Base-by-base conservation (phyloP, 2,113 vertebrate species). In the Seriola quinqueradiata region DNA sequence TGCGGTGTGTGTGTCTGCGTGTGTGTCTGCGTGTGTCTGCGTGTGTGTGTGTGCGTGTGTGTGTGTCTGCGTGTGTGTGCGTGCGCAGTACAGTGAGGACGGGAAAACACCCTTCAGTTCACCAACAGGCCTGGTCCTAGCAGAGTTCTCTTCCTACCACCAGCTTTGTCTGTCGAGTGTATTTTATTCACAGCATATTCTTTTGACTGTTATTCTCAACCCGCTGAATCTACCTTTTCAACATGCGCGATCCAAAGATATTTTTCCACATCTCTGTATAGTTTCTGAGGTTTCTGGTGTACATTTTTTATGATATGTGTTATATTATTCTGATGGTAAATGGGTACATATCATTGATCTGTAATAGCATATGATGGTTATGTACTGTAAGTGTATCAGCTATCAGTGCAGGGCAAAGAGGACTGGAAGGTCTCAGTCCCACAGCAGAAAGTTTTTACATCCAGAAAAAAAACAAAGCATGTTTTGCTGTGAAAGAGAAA, bases 211-310 rank as follows among this genome's bases (percentile, higher is more conserved):
- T 90, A 66, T 77, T 77, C 61, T 85, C 68, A 50, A 83, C 78
- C 90, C 11, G 63, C 87, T 84, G 65, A 89, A 92, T 94, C 91
- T 94, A 95, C 91, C 92, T 95, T 93, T 91, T 85, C 88, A 92
- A 92, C 85, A 89, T 90, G 93, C 94, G 89, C 93, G 94, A 95
- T 95, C 95, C 95, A 96, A 96, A 95, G 95, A 96, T 92, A 92
- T 94, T 94, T 93, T 94, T 93, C 88, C 92, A 92, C 80, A 89
- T 88, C 88, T 94, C 88, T 93, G 86, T 93, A 92, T 89, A 91
- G 86, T 92, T 90, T 92, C 74, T 87, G 74, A 91, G 85, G 65
- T 90, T 90, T 86, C 85, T 81, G 88, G 81, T 93, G 89, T 92
- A 93, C 70, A 91, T 92, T 85, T 85, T 79, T 92, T 81, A 85